A percentile compares a stretch with the other conserved stretches of the same genome.
Evolutionary conservation across 2,888 invertebrate species (phyloP).

Genomic region (Sinotaia quadrata): DNA sequence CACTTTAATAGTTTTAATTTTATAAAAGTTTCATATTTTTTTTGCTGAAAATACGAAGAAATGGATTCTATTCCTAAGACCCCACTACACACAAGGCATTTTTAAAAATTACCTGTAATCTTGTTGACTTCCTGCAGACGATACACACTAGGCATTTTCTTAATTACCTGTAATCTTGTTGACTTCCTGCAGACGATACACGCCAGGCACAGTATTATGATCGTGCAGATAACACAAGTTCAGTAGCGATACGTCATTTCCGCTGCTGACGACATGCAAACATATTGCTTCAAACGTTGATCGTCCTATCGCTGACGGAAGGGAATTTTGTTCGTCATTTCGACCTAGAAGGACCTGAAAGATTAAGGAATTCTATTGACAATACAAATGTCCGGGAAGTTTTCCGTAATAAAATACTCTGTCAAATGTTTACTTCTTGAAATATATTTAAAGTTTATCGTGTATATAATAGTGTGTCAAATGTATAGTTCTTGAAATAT

Average conservation of each 20-base stretch:
- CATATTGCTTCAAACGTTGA: conserved; percentile 58
- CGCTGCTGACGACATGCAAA: conserved; percentile 40
- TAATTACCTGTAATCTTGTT: conserved; percentile 8
- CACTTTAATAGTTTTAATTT: too few species aligned
- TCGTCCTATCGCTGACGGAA: conserved; percentile 56
- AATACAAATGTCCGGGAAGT: not conserved
- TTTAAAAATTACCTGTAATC: conserved; percentile 4
- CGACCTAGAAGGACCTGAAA: conserved; percentile 66
- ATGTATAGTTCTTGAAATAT: too few species aligned
- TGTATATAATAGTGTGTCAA: too few species aligned
- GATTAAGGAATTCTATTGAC: not conserved
- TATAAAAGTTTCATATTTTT: too few species aligned
- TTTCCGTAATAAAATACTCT: too few species aligned
- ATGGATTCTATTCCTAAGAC: too few species aligned
- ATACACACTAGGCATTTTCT: too few species aligned
- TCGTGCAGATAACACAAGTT: conserved; percentile 62
- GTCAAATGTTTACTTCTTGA: too few species aligned
- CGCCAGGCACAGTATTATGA: conserved; percentile 58
- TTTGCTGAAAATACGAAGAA: too few species aligned
- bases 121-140: conserved; percentile 44
- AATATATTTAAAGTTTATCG: too few species aligned
- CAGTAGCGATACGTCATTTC: conserved; percentile 51
- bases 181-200: conserved; percentile 54
- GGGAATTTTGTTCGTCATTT: conserved; percentile 62
- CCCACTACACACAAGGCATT: too few species aligned